phyloP scores from a whole-genome alignment of 2,888 invertebrate species.

The Hemistola chrysoprasaria region DNA sequence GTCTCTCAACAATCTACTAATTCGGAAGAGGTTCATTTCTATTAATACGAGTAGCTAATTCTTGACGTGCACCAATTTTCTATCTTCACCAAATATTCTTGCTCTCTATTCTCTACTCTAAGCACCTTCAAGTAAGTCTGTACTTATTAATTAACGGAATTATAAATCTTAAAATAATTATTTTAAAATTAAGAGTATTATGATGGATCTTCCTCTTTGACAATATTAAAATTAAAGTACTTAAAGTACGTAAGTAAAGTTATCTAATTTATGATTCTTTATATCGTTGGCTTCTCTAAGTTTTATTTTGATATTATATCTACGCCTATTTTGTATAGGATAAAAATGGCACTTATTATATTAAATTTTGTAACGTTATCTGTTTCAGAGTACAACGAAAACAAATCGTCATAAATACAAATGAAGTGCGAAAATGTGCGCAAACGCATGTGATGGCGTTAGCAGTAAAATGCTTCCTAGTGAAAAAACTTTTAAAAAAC shows the following conservation, averaged over 20 bases:
- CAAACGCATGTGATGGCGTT: constrained; percentile 7
- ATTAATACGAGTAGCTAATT: constrained; percentile 37
- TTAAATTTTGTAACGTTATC: background rate
- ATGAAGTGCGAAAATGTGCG: constrained; percentile 7
- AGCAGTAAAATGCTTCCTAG: constrained; percentile 19
- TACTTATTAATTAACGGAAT: too few relatives aligned
- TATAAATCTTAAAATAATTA: too few relatives aligned
- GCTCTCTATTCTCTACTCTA: constrained; percentile 5
- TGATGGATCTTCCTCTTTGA: too few relatives aligned
- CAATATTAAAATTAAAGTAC: too few relatives aligned
- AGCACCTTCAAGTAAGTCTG: constrained; percentile 23
- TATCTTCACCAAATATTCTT: constrained; percentile 6
- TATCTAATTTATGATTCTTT: too few relatives aligned
- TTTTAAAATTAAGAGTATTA: too few relatives aligned
- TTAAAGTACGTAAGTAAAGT: too few relatives aligned
- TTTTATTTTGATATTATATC: too few relatives aligned
- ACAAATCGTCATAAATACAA: constrained; percentile 41
- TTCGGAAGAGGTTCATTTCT: constrained; percentile 54
- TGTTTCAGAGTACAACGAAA: constrained; percentile 51
- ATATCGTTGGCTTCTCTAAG: too few relatives aligned
- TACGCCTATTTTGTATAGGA: too few relatives aligned
- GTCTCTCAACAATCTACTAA: constrained; percentile 56
- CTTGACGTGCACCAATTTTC: constrained; percentile 3
- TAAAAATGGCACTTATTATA: background rate
- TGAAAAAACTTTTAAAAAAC: constrained; percentile 25